Evolutionary conservation across 64 coral and sea anemone genomes (phyloP).

Genomic region (Pachyseris speciosa): DNA sequence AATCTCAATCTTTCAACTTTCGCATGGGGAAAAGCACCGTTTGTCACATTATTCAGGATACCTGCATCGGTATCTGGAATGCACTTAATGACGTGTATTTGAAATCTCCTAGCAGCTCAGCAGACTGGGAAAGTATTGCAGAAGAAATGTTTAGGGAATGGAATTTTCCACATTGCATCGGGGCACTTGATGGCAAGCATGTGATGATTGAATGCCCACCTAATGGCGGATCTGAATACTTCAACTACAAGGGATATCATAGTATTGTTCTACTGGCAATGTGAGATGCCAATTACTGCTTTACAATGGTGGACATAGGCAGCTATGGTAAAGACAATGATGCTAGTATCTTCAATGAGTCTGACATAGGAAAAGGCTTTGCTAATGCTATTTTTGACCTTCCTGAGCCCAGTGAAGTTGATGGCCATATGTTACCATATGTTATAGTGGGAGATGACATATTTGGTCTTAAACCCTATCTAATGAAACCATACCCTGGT

Average conservation of each 20-base stretch:
- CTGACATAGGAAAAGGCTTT: conserved; percentile 37
- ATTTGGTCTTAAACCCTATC: conserved; percentile 42
- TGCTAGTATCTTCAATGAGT: conserved; percentile 29
- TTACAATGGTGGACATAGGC: conserved; percentile 34
- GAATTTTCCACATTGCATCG: conserved; percentile 67
- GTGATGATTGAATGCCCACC: conserved; percentile 61
- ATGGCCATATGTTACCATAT: conserved; percentile 28
- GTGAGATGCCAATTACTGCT: conserved; percentile 62
- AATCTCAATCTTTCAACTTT: conserved; percentile 61
- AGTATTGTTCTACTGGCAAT: conserved; percentile 65
- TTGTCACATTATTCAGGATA: conserved; percentile 52
- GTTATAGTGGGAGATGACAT: conserved; percentile 57
- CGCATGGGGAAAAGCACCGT: conserved; percentile 50
- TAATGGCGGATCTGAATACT: conserved; percentile 62
- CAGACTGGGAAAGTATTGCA: conserved; percentile 61
- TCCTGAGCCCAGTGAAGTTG: conserved; percentile 27
- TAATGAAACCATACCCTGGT: conserved; percentile 57
- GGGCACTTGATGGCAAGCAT: conserved; percentile 70
- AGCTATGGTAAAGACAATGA: conserved; percentile 59
- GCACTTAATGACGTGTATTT: conserved; percentile 57
- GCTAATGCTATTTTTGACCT: conserved; percentile 40
- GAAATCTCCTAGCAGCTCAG: background rate
- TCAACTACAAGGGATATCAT: conserved; percentile 65
- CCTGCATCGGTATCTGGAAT: conserved; percentile 53
- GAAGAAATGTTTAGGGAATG: conserved; percentile 35